Evolutionary conservation across 30 jellyfish, hydroid and myxozoan species (phyloP), one percentile per base, ranked within the genome.

Genomic region (Aurelia sp.): DNA sequence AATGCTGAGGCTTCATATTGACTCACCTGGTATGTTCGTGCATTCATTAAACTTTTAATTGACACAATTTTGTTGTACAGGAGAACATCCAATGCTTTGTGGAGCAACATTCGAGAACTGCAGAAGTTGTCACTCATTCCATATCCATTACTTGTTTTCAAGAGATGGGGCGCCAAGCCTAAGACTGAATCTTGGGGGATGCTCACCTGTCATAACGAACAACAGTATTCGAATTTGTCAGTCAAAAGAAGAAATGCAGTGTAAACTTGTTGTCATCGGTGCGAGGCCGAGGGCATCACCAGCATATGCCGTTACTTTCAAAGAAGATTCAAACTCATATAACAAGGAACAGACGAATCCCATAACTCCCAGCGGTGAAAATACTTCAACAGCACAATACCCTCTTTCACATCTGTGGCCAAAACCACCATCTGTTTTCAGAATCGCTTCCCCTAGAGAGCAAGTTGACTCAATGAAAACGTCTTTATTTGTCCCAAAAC

Each of bases 211-310:
- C 31, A 52, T 84, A 53, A 0, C 15, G 52, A 73, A 72, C 82
- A 84, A 84, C 51, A 41, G 52, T 40, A 70, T 84, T 33, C 44
- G 64, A 31, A 84, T 86, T 2, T 84, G 93, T 66, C 74, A 72
- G 61, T 84, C 93, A 27, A 73, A 66, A 18, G 47, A 52, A 58
- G 71, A 76, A 6, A 10, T 62, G 59, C 73, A 72, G 9, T 84
- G 93, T 66, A 60, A 67, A 6, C 22, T 62, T 7, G 87, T 84
- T 23, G 70, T 61, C 3, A 58, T 84, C 19, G 86, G 76, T 16
- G 66, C 65, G 62, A 59, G 73, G 58, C 93, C 93, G 12, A 60
- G 93, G 53, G 73, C 93, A 20, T 84, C 93, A 11, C 87, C 93
- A 4, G 93, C 93, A 18, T 62, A 78, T 62, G 89, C 89, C 9